Conservation (phyloP, 2,113 vertebrate genomes). For the Seriola dumerili region DNA sequence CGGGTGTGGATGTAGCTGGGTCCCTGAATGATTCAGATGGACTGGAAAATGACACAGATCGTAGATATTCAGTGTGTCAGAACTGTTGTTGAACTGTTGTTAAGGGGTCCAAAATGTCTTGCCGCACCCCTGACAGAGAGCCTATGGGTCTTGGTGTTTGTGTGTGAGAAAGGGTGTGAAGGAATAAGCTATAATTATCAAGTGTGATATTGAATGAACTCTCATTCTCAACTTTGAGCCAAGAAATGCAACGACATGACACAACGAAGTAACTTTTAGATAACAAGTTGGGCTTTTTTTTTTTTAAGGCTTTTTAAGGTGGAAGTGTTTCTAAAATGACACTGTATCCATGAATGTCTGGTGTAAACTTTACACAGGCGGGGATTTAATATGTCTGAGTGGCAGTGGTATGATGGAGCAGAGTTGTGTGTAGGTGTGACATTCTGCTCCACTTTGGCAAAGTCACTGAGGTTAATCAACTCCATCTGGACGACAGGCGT, state of each 20-base stretch:
- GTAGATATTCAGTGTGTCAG: constrained; percentile 54
- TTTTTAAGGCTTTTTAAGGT: not conserved
- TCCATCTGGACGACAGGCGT: constrained; percentile 33
- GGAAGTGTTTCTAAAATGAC: not conserved
- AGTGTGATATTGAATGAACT: not conserved
- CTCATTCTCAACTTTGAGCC: not conserved
- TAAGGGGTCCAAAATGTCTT: constrained; percentile 21
- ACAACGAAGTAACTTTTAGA: not conserved
- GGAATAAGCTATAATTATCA: constrained; percentile 67
- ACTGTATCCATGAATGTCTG: not conserved
- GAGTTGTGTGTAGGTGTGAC: constrained; percentile 57
- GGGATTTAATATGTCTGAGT: constrained; percentile 22
- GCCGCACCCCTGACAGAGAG: constrained; percentile 48
- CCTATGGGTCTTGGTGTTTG: constrained; percentile 45
- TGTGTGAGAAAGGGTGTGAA: constrained; percentile 57
- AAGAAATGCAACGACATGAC: not conserved
- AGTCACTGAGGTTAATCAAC: constrained; percentile 48
- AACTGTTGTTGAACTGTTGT: constrained; percentile 48
- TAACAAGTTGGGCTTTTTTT: not conserved
- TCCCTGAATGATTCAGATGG: constrained; percentile 29
- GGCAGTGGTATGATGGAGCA: constrained; percentile 44
- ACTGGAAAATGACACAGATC: constrained; percentile 48
- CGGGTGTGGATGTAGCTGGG: constrained; percentile 21
- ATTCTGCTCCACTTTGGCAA: constrained; percentile 64
- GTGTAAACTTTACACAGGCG: not conserved